Conservation (phyloP, 2,888 invertebrate genomes). For the Macrosiphum euphorbiae region DNA sequence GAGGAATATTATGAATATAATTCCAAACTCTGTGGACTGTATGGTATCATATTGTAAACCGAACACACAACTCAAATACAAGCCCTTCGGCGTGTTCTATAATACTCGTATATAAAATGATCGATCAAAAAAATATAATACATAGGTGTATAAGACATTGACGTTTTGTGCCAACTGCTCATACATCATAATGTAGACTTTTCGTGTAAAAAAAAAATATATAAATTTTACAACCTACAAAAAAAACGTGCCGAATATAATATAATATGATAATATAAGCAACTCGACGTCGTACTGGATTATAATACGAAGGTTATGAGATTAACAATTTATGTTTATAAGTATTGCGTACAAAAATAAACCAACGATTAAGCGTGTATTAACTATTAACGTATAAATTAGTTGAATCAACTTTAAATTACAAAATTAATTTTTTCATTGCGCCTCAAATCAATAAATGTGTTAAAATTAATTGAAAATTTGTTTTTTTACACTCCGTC, state of each 20-base stretch:
- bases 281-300: not conserved
- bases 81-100: not conserved
- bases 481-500: not conserved
- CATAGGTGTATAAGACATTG: not conserved
- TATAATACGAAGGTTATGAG: not conserved
- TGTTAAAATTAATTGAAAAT: not conserved
- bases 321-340: not conserved
- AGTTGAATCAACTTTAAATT: not conserved
- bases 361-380: not conserved
- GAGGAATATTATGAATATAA: not conserved
- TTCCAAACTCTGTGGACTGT: not conserved
- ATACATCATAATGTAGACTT: not conserved
- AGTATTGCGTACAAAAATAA: not conserved
- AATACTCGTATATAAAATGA: not conserved
- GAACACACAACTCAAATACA: not conserved
- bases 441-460: not conserved
- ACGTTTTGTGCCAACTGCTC: not conserved
- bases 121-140: not conserved
- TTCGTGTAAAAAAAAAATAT: not conserved
- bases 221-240: not conserved
- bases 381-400: not conserved
- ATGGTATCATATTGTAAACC: not conserved
- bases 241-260: not conserved
- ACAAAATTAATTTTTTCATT: not conserved
- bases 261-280: not conserved